Evolutionary conservation across 2,888 invertebrate genomes (phyloP).

Genomic region (Holacanthella duospinosa): DNA sequence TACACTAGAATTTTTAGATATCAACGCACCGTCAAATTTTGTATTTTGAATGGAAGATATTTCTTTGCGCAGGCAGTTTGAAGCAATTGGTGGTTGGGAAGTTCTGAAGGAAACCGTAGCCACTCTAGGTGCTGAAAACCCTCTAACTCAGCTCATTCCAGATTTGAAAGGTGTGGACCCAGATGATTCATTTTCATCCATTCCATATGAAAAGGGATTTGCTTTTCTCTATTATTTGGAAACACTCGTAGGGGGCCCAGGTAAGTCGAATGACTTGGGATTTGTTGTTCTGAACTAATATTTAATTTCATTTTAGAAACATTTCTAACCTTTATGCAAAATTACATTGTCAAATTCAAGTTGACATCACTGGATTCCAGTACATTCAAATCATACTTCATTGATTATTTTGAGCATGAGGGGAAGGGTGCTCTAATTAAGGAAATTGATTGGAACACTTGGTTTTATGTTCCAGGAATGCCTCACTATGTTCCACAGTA

Average conservation of each 20-base stretch:
- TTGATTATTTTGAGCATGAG: conserved; percentile 55
- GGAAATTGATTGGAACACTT: conserved; percentile 69
- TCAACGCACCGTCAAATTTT: neutral
- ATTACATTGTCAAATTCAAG: conserved; percentile 68
- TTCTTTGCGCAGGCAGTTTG: conserved; percentile 58
- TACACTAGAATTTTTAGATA: too few relatives aligned
- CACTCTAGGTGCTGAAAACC: conserved; percentile 53
- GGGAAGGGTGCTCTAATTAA: conserved; percentile 45
- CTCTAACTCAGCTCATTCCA: conserved; percentile 68
- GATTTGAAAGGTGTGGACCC: conserved; percentile 71
- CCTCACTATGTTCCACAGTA: conserved; percentile 47
- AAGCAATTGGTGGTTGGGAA: conserved; percentile 64
- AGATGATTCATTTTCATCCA: conserved; percentile 78
- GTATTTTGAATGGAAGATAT: neutral
- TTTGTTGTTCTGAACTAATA: neutral
- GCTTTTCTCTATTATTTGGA: conserved; percentile 80
- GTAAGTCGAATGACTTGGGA: conserved; percentile 48
- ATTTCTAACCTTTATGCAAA: conserved; percentile 74
- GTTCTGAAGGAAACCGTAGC: conserved; percentile 61
- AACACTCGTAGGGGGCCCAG: conserved; percentile 65
- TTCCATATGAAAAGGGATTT: conserved; percentile 89
- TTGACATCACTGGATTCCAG: conserved; percentile 71
- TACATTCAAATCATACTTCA: conserved; percentile 63
- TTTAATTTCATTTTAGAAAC: conserved; percentile 38
- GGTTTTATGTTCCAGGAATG: conserved; percentile 76